phyloP scores from a whole-genome alignment of 2,113 vertebrate species.

The Sceloporus tristichus region DNA sequence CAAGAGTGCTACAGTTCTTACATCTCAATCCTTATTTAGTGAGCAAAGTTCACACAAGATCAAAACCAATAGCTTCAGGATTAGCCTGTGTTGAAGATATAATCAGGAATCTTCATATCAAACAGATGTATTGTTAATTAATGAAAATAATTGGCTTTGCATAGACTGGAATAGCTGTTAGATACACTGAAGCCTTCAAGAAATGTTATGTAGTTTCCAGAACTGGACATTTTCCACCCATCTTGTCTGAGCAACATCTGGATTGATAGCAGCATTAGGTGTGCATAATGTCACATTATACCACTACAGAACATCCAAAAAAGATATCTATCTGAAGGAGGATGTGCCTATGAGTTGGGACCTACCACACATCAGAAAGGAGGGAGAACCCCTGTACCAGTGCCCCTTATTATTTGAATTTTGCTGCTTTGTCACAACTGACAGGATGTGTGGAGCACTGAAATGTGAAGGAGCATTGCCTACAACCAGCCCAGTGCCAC shows the following conservation, averaged over 20 bases:
- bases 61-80: background rate
- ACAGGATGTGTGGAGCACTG: no score
- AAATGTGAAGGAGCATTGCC: no score
- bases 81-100: constrained; percentile 23
- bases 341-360: background rate
- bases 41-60: background rate
- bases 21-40: background rate
- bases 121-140: background rate
- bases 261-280: background rate
- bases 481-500: no score
- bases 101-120: background rate
- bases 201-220: background rate
- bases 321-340: background rate
- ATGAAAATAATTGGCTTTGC: background rate
- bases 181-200: background rate
- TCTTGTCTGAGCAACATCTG: background rate
- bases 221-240: background rate
- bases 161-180: background rate
- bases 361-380: background rate
- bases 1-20: constrained; percentile 20
- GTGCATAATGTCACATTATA: background rate
- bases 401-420: no score
- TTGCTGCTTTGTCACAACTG: no score
- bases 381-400: no score
- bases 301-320: no score